phyloP scores from a whole-genome alignment of 2,888 invertebrate species.

The Ectemnius cavifrons region DNA sequence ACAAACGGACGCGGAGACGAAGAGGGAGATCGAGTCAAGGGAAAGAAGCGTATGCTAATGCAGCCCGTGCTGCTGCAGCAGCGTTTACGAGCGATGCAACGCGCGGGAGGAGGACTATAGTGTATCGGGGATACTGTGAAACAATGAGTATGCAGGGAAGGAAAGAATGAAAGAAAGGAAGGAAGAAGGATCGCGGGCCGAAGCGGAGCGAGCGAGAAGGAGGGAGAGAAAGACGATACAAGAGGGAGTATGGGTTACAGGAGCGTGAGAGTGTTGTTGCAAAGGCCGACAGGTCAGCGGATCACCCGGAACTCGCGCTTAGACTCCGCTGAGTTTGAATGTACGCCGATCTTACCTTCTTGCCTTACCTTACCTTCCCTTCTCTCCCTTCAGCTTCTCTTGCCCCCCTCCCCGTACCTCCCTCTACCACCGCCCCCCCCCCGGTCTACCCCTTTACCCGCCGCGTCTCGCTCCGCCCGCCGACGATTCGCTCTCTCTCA shows the following conservation, averaged over 20 bases:
- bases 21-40: conserved; percentile 8
- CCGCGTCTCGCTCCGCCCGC: neutral
- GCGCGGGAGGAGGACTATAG: conserved; percentile 57
- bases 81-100: conserved; percentile 61
- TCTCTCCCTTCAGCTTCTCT: conserved; percentile 6
- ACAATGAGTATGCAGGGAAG: conserved; percentile 57
- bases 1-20: neutral
- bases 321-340: conserved; percentile 71
- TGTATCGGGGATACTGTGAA: conserved; percentile 60
- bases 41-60: conserved; percentile 62
- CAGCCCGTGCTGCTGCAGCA: conserved; percentile 42
- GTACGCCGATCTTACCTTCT: conserved; percentile 70
- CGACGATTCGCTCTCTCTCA: conserved; percentile 8
- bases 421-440: conserved; percentile 2
- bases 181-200: conserved; percentile 52
- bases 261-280: conserved; percentile 78
- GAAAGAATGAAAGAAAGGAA: conserved; percentile 45
- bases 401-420: conserved; percentile 16
- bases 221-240: conserved; percentile 61
- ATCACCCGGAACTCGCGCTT: conserved; percentile 78
- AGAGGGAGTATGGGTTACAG: conserved; percentile 77
- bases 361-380: conserved; percentile 54
- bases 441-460: neutral
- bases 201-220: conserved; percentile 26
- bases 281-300: conserved; percentile 79